These are phyloP conservation scores for Ophioderma brevispina DNA, from an alignment of 35 echinoderm and acorn worm species.

Conservation along the genomic window DNA sequence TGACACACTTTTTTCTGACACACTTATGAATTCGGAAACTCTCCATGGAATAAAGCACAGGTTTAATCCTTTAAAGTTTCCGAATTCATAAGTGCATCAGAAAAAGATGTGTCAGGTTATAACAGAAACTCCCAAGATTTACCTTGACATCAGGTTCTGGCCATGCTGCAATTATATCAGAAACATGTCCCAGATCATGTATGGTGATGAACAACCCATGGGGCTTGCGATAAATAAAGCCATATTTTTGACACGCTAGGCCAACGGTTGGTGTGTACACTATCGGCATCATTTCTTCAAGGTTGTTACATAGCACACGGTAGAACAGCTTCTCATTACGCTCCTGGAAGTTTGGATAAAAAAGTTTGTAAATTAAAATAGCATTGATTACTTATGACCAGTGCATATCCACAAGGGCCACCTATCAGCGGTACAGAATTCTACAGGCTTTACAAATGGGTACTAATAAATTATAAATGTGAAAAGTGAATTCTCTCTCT, in stretches of 20 bases:
- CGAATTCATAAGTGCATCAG: no score
- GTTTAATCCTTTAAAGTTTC: no score
- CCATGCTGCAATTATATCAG: conserved; percentile 85
- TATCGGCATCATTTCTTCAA: conserved; percentile 98
- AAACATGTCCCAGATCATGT: conserved; percentile 84
- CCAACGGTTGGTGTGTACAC: conserved; percentile 97
- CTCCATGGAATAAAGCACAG: no score
- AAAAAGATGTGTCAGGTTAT: no score
- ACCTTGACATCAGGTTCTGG: conserved; percentile 89
- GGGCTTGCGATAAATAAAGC: conserved; percentile 86
- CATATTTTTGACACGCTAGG: conserved; percentile 87
- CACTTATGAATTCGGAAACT: no score
- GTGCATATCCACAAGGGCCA: neutral
- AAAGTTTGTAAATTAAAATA: neutral
- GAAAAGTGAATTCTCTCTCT: no score
- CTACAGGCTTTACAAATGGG: no score
- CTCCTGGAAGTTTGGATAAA: conserved; percentile 55
- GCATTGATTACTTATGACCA: neutral
- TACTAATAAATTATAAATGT: no score
- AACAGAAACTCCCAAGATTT: no score
- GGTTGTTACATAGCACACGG: conserved; percentile 82
- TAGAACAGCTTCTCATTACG: conserved; percentile 98
- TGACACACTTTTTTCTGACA: no score
- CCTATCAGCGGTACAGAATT: no score
- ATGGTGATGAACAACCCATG: conserved; percentile 90